Evolutionary conservation across 2,113 vertebrate species (phyloP).

Genomic region (Prochilodus magdalenae): DNA sequence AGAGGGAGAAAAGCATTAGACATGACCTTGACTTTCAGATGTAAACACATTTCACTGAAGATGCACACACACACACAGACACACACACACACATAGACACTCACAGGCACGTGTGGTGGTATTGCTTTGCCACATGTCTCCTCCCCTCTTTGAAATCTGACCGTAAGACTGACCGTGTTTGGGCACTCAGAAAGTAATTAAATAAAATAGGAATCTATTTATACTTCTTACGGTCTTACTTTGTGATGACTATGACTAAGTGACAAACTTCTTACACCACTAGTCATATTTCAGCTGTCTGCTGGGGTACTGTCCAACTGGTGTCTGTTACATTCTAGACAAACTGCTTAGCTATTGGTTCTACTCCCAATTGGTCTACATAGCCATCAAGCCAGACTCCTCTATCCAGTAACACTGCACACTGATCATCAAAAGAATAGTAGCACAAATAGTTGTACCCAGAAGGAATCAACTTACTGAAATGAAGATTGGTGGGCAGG

Average conservation of each 20-base stretch:
- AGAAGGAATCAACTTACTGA: too few relatives aligned
- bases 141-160: slow-evolving; percentile 61
- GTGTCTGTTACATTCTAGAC: slow-evolving; percentile 53
- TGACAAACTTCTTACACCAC: slow-evolving; percentile 50
- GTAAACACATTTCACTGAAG: slow-evolving; percentile 67
- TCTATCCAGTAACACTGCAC: background rate
- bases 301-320: slow-evolving; percentile 3
- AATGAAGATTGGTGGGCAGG: too few relatives aligned
- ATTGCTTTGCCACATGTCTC: slow-evolving; percentile 27
- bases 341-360: background rate
- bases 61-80: slow-evolving; percentile 35
- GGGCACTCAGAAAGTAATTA: slow-evolving; percentile 38
- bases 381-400: background rate
- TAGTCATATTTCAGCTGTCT: slow-evolving; percentile 57
- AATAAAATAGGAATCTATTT: slow-evolving; percentile 58
- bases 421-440: too few relatives aligned
- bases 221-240: slow-evolving; percentile 48
- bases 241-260: slow-evolving; percentile 41
- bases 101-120: slow-evolving; percentile 8
- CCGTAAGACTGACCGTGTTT: slow-evolving; percentile 33
- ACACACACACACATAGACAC: slow-evolving; percentile 25
- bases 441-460: too few relatives aligned
- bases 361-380: background rate
- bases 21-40: slow-evolving; percentile 71
- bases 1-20: slow-evolving; percentile 64